A percentile compares a stretch with the other conserved stretches of the same genome.
phyloP scores from a whole-genome alignment of 23 tunicate genomes.

The Halocynthia aurantium region DNA sequence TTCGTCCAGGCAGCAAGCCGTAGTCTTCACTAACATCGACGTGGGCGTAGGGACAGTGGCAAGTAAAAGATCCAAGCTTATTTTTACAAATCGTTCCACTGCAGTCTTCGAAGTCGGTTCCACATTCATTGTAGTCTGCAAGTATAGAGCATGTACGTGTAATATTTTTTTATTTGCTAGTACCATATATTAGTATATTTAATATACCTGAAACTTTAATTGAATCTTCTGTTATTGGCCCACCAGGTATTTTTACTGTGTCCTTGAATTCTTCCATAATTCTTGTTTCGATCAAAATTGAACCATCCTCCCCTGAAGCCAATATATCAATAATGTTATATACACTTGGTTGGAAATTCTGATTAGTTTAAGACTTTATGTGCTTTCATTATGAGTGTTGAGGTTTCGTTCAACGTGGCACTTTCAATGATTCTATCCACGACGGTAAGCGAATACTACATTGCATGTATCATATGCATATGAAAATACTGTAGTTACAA shows the following conservation, averaged over 20 bases:
- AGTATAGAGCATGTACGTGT: neutral
- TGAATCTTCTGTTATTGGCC: conserved; percentile 8
- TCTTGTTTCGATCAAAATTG: conserved; percentile 8
- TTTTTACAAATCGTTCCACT: conserved; percentile 62
- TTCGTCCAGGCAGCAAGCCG: conserved; percentile 53
- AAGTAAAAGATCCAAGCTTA: conserved; percentile 38
- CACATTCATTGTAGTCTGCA: conserved; percentile 66
- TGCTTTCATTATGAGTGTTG: too few species aligned
- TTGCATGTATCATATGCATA: too few species aligned
- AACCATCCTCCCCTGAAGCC: conserved; percentile 7
- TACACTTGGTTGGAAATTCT: too few species aligned
- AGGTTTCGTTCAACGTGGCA: too few species aligned
- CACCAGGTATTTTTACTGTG: conserved; percentile 16
- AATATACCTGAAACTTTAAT: conserved; percentile 17
- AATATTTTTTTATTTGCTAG: neutral
- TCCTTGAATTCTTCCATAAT: conserved; percentile 22
- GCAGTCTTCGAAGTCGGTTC: conserved; percentile 43
- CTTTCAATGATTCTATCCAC: too few species aligned
- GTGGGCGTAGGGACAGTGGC: conserved; percentile 49
- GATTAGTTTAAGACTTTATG: too few species aligned
- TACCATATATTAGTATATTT: too few species aligned
- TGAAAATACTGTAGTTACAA: too few species aligned
- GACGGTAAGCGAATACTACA: too few species aligned
- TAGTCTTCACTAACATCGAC: conserved; percentile 62
- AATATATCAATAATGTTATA: neutral